Conservation (phyloP, 92 coral and sea anemone genomes). For the Zoanthus sociatus region DNA sequence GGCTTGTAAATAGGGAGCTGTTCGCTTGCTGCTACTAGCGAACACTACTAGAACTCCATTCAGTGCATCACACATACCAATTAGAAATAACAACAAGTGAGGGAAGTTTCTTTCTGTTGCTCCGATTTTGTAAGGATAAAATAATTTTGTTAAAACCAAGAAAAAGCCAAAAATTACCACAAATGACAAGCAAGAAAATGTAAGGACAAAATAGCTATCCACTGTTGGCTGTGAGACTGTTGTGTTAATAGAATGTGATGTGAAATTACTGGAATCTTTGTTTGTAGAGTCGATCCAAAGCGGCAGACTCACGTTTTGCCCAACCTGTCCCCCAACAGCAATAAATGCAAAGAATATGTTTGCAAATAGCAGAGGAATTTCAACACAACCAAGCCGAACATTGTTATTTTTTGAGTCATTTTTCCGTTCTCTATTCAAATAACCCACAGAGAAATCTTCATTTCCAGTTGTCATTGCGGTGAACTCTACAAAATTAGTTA, state of each 20-base stretch:
- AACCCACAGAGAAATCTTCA: background rate
- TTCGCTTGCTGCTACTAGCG: constrained; percentile 79
- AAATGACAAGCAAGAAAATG: constrained; percentile 73
- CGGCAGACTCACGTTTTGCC: constrained; percentile 78
- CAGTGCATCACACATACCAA: constrained; percentile 81
- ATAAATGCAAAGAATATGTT: constrained; percentile 72
- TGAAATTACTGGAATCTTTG: background rate
- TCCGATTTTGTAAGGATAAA: constrained; percentile 65
- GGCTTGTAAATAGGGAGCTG: constrained; percentile 94
- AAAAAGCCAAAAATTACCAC: constrained; percentile 79
- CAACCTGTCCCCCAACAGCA: constrained; percentile 74
- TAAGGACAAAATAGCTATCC: constrained; percentile 81
- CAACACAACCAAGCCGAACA: constrained; percentile 57
- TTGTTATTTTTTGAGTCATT: constrained; percentile 25
- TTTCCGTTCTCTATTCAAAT: background rate
- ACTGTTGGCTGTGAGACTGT: constrained; percentile 12
- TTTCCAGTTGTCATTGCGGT: background rate
- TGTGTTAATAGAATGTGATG: background rate
- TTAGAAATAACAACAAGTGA: constrained; percentile 62
- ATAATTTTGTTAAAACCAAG: constrained; percentile 37
- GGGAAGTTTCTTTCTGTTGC: constrained; percentile 78
- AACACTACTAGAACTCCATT: constrained; percentile 80
- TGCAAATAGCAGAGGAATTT: constrained; percentile 63
- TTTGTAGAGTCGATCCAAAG: constrained; percentile 86
- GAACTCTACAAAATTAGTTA: too few species aligned